phyloP scores from a whole-genome alignment of 2,888 invertebrate species.

The Drosophila birchii region DNA sequence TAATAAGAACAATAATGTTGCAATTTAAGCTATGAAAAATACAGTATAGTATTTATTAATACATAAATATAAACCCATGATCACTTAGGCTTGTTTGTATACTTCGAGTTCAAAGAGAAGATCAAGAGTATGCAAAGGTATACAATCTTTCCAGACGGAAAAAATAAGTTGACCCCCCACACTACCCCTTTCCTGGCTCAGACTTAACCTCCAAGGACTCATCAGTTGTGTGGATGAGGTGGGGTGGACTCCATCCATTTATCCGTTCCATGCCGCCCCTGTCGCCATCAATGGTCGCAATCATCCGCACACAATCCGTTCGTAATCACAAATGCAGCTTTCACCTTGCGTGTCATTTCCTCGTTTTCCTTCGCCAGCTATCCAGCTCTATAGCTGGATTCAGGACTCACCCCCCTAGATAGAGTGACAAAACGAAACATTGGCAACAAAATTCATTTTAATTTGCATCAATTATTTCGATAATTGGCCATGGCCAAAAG shows the following conservation, averaged over 20 bases:
- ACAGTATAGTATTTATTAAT: no score
- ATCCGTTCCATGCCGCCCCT: constrained; percentile 1
- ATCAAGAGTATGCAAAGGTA: background rate
- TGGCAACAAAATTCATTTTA: constrained; percentile 53
- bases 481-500: constrained; percentile 55
- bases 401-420: background rate
- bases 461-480: constrained; percentile 64
- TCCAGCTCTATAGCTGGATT: background rate
- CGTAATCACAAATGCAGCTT: constrained; percentile 50
- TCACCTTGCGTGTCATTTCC: constrained; percentile 29
- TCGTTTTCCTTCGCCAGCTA: constrained; percentile 5
- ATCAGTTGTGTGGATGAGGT: background rate
- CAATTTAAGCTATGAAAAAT: background rate
- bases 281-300: constrained; percentile 66
- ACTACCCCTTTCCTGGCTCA: background rate
- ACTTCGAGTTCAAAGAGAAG: background rate
- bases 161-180: background rate
- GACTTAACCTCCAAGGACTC: constrained; percentile 29
- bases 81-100: background rate
- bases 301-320: constrained; percentile 63
- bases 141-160: background rate
- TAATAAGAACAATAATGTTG: background rate
- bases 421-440: constrained; percentile 46
- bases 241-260: background rate
- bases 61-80: background rate